Conservation (phyloP, 2,113 vertebrate genomes). For the Scophthalmus maximus region DNA sequence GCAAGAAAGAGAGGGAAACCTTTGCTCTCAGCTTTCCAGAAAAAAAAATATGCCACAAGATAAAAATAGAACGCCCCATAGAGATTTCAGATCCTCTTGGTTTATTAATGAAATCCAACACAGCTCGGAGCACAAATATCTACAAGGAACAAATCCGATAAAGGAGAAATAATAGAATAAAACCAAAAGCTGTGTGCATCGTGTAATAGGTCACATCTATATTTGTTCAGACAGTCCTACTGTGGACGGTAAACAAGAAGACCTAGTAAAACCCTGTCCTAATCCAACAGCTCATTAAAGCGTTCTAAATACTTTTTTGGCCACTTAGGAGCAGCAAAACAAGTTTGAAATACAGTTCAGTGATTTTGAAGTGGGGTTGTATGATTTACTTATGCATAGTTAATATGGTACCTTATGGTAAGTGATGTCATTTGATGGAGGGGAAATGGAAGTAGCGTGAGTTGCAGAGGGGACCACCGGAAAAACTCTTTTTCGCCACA, state of each 20-base stretch:
- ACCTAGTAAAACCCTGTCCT: conserved; percentile 1
- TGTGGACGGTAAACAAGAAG: conserved; percentile 4
- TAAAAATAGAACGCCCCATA: conserved; percentile 52
- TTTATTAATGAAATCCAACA: conserved; percentile 60
- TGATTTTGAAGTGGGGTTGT: too few relatives aligned
- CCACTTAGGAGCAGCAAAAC: background rate
- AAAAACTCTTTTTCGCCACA: too few relatives aligned
- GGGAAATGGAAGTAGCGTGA: too few relatives aligned
- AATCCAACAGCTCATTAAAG: background rate
- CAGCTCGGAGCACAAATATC: conserved; percentile 45
- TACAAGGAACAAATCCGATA: conserved; percentile 37
- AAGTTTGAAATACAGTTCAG: background rate
- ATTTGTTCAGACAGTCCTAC: conserved; percentile 28
- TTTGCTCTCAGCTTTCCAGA: conserved; percentile 46
- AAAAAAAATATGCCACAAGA: conserved; percentile 47
- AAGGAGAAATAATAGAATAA: conserved; percentile 11
- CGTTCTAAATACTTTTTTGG: background rate
- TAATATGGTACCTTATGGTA: too few relatives aligned
- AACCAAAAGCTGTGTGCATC: conserved; percentile 11
- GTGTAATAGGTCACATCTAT: conserved; percentile 27
- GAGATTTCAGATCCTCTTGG: conserved; percentile 47
- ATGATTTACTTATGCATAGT: background rate
- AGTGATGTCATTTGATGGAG: too few relatives aligned
- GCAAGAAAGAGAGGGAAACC: conserved; percentile 33
- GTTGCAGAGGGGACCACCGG: too few relatives aligned